Evolutionary conservation across 2,888 invertebrate genomes (phyloP).

Genomic region (Drosophila vallismaia): DNA sequence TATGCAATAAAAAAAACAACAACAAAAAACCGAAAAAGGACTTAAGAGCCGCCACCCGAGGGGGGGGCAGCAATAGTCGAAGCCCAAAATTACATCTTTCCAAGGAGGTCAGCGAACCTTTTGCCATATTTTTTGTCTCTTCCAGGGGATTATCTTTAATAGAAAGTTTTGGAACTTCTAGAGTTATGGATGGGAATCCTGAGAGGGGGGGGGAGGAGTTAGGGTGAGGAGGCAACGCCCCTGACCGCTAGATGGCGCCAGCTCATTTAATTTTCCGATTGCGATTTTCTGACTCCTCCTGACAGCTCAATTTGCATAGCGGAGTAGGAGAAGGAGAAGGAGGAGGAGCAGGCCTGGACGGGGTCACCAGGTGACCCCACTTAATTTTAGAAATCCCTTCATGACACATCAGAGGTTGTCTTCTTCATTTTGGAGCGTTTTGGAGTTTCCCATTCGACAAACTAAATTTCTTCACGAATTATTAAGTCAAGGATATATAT

Average conservation of each 20-base stretch:
- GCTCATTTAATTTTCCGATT: constrained; percentile 23
- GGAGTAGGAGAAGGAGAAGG: neutral
- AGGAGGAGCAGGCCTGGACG: neutral
- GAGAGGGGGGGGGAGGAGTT: too few relatives aligned
- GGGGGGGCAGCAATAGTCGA: neutral
- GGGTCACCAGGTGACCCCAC: constrained; percentile 5
- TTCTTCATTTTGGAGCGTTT: neutral
- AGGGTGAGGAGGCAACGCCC: neutral
- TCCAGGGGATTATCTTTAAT: neutral
- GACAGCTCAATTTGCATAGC: constrained; percentile 29
- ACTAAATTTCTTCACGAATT: neutral
- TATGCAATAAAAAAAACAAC: constrained; percentile 3
- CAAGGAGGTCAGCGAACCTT: neutral
- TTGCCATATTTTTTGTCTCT: neutral
- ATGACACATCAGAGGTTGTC: neutral
- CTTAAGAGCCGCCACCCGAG: neutral
- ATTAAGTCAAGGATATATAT: constrained; percentile 2
- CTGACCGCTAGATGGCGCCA: constrained; percentile 1
- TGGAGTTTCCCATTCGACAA: neutral
- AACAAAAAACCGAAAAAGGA: neutral
- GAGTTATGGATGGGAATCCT: too few relatives aligned
- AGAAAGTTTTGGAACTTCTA: neutral
- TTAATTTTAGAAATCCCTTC: neutral
- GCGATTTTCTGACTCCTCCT: constrained; percentile 6
- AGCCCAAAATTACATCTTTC: neutral